A percentile compares a stretch with the other conserved stretches of the same genome.
phyloP scores from a whole-genome alignment of 2,797 vertebrate species.

The Euthynnus affinis region DNA sequence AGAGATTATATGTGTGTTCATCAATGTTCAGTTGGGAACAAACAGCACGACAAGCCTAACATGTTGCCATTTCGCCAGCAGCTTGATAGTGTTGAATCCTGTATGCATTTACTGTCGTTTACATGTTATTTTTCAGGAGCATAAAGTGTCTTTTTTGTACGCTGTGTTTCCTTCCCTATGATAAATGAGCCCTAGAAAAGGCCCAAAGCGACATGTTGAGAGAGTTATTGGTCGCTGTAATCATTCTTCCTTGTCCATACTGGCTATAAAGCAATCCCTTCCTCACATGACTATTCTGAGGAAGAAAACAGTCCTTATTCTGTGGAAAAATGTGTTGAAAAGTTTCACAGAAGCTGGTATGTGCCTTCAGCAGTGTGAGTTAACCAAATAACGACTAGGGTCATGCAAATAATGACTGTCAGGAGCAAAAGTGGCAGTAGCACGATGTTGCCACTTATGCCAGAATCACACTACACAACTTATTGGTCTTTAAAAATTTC shows the following conservation, averaged over 20 bases:
- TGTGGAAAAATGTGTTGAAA: background rate
- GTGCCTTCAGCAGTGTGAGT: background rate
- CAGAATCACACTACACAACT: background rate
- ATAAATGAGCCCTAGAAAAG: too few species aligned
- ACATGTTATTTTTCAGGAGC: background rate
- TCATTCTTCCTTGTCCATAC: background rate
- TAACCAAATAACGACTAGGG: background rate
- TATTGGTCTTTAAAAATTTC: background rate
- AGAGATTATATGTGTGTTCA: constrained; percentile 11
- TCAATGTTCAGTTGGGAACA: constrained; percentile 12
- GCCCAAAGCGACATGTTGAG: background rate
- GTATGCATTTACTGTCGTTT: constrained; percentile 9
- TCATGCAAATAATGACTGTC: background rate
- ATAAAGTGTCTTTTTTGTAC: background rate
- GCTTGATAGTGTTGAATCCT: constrained; percentile 3
- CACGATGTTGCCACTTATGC: background rate
- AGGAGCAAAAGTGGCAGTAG: background rate
- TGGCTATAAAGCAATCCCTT: background rate
- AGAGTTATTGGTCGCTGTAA: background rate
- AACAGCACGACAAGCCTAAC: constrained; percentile 1
- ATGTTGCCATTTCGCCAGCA: constrained; percentile 11
- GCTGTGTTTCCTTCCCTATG: background rate
- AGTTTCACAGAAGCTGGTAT: background rate
- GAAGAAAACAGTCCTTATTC: background rate
- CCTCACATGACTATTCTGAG: background rate